Evolutionary conservation across 2,888 invertebrate species (phyloP).

Genomic region (Aspidiotus rigidus): DNA sequence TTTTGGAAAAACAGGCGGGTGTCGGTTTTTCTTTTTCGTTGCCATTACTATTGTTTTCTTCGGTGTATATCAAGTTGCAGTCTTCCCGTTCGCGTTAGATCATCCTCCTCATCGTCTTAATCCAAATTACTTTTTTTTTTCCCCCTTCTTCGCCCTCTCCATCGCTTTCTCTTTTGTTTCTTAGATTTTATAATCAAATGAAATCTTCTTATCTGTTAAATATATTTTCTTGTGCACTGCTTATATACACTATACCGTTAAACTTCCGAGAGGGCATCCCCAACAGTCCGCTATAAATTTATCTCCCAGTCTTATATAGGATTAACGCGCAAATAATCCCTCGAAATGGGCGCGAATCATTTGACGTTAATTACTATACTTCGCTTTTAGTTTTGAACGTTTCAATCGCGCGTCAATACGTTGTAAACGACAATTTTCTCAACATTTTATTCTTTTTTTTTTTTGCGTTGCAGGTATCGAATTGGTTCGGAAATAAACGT

Average conservation of each 20-base stretch:
- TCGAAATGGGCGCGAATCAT: too few relatives aligned
- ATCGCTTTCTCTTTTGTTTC: conserved; percentile 20
- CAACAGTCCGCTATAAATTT: too few relatives aligned
- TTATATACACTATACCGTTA: conserved; percentile 7
- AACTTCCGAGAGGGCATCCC: conserved; percentile 5
- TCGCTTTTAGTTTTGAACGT: too few relatives aligned
- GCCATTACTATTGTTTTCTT: neutral
- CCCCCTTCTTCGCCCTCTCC: conserved; percentile 7
- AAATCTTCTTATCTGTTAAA: conserved; percentile 32
- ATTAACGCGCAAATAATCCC: too few relatives aligned
- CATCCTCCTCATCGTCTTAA: neutral
- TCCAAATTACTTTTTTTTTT: neutral
- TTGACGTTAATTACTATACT: conserved; percentile 21
- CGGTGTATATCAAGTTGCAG: neutral
- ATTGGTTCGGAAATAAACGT: conserved; percentile 99
- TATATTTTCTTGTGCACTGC: conserved; percentile 24
- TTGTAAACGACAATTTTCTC: neutral
- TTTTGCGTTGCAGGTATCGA: conserved; percentile 68
- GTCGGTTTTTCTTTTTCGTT: conserved; percentile 5
- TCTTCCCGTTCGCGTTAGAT: neutral
- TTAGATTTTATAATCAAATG: conserved; percentile 33
- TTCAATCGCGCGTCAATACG: neutral
- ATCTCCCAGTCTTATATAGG: too few relatives aligned
- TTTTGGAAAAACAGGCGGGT: conserved; percentile 4
- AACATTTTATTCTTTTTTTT: neutral